Evolutionary conservation across 35 echinoderm and acorn worm species (phyloP).

Genomic region (Apostichopus parvimensis): DNA sequence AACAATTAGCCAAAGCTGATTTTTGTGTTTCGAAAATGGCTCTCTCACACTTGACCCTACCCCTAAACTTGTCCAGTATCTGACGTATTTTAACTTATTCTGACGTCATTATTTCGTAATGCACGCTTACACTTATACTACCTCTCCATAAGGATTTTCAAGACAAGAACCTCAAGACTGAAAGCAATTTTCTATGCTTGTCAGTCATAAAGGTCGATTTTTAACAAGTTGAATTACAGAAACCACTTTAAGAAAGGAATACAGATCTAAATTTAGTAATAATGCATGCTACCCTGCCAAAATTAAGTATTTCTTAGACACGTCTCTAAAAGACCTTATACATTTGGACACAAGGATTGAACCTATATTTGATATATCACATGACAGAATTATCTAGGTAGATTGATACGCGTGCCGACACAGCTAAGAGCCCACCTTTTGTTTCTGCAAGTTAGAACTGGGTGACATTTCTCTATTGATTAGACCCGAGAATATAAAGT

Average conservation of each 20-base stretch:
- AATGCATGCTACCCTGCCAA: not conserved
- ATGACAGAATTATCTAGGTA: not conserved
- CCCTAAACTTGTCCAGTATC: too few species aligned
- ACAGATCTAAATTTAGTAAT: not conserved
- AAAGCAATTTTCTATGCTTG: too few species aligned
- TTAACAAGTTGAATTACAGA: not conserved
- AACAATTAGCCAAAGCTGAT: too few species aligned
- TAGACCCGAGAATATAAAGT: not conserved
- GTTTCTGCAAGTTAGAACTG: not conserved
- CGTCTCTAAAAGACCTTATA: not conserved
- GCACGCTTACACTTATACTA: too few species aligned
- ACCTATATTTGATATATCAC: not conserved
- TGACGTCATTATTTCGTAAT: too few species aligned
- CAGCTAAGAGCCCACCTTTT: not conserved
- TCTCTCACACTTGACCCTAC: too few species aligned
- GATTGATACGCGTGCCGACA: not conserved
- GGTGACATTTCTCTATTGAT: not conserved
- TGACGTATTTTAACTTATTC: too few species aligned
- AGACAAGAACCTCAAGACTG: too few species aligned
- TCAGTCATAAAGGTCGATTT: not conserved
- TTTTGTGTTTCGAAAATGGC: too few species aligned
- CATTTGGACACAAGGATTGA: not conserved
- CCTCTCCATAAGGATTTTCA: too few species aligned
- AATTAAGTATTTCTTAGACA: not conserved
- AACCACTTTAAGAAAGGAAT: slow-evolving; percentile 1